A percentile compares a stretch with the other conserved stretches of the same genome.
These are phyloP conservation scores for Lampris incognitus DNA, from an alignment of 2,113 vertebrate species.

Conservation along the genomic window DNA sequence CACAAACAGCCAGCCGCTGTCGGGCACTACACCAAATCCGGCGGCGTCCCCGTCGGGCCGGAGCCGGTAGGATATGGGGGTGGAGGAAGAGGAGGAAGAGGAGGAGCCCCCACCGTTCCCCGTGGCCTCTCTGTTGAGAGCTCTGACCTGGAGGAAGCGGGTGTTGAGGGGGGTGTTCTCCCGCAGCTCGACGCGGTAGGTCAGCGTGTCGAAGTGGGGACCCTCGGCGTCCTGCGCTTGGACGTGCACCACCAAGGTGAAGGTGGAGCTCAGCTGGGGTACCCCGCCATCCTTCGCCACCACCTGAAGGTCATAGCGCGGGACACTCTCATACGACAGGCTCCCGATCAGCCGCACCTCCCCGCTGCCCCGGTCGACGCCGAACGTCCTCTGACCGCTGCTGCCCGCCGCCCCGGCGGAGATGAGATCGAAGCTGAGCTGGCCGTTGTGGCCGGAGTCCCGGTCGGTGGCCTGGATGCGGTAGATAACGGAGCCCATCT, in stretches of 20 bases:
- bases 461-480: conserved; percentile 88
- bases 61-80: conserved; percentile 85
- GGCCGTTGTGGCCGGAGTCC: conserved; percentile 89
- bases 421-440: conserved; percentile 88
- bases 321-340: conserved; percentile 81
- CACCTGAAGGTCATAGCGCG: conserved; percentile 87
- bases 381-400: conserved; percentile 85
- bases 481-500: conserved; percentile 89
- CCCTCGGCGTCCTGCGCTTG: conserved; percentile 87
- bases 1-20: conserved; percentile 94
- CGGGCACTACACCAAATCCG: conserved; percentile 88
- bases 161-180: conserved; percentile 88
- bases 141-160: conserved; percentile 92
- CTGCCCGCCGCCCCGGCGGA: conserved; percentile 76
- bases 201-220: conserved; percentile 91
- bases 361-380: conserved; percentile 87
- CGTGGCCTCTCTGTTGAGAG: conserved; percentile 83
- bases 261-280: conserved; percentile 90
- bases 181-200: conserved; percentile 92
- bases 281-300: conserved; percentile 87
- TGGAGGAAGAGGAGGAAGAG: conserved; percentile 58
- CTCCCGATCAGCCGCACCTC: conserved; percentile 84
- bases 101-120: conserved; percentile 72
- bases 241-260: conserved; percentile 91
- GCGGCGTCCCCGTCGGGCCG: conserved; percentile 89